Conservation (phyloP, 2,888 invertebrate species). For the Calameuta idolon region DNA sequence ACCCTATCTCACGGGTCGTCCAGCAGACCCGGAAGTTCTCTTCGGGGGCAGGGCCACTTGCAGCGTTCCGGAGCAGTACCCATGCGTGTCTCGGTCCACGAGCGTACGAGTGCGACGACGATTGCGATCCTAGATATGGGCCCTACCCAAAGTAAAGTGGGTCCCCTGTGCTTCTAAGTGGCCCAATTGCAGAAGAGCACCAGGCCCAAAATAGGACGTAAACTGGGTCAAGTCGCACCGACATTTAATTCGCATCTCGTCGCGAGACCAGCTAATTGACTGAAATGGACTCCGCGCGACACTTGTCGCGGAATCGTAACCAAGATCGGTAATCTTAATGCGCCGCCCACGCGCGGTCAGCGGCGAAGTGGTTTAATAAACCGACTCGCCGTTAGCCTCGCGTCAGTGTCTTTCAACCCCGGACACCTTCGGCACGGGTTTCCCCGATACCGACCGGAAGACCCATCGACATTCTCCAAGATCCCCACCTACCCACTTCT, state of each 20-base stretch:
- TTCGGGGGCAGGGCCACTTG: constrained; percentile 34
- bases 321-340: constrained; percentile 41
- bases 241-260: no score
- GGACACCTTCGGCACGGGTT: background rate
- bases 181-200: no score
- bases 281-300: constrained; percentile 2
- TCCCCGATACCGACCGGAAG: no score
- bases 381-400: background rate
- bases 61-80: no score
- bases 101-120: no score
- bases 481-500: background rate
- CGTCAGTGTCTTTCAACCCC: background rate
- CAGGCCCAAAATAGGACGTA: no score
- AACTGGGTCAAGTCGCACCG: no score
- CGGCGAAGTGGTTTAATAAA: background rate
- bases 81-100: no score
- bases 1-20: no score
- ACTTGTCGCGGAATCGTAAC: constrained; percentile 36
- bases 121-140: no score
- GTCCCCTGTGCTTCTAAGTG: no score
- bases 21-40: constrained; percentile 43
- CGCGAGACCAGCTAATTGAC: background rate
- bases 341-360: constrained; percentile 22
- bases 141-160: no score
- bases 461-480: background rate